These are phyloP conservation scores for Diabrotica virgifera DNA, from an alignment of 1,140 invertebrate species.

Conservation along the genomic window DNA sequence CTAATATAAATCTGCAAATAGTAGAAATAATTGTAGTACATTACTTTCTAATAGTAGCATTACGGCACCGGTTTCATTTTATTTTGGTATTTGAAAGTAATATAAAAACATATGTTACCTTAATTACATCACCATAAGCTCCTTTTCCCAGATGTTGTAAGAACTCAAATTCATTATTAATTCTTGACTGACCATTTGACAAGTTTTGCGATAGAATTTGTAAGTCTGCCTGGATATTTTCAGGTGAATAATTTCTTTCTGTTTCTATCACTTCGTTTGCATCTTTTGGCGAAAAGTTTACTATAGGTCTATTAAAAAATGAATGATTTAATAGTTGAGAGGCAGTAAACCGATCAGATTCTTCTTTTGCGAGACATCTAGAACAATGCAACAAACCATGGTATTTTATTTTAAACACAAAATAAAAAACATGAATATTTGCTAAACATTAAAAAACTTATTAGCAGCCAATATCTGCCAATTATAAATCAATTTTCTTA, in stretches of 20 bases:
- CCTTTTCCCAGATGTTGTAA: constrained; percentile 85
- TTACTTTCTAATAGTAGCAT: too few species aligned
- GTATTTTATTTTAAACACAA: too few species aligned
- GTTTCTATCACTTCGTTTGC: constrained; percentile 37
- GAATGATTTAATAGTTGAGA: constrained; percentile 59
- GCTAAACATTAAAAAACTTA: neutral
- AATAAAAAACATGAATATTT: constrained; percentile 12
- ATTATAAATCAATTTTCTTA: too few species aligned
- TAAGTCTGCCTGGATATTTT: constrained; percentile 30
- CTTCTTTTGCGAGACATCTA: constrained; percentile 64
- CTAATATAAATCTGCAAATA: too few species aligned
- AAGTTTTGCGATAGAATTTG: constrained; percentile 25
- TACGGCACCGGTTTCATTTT: too few species aligned
- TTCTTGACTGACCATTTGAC: constrained; percentile 61
- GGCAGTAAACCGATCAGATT: constrained; percentile 66
- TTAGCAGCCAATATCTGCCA: too few species aligned
- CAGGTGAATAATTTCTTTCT: constrained; percentile 31
- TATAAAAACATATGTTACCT: constrained; percentile 57
- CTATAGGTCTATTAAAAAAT: constrained; percentile 53
- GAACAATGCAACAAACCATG: constrained; percentile 20
- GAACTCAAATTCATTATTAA: constrained; percentile 85
- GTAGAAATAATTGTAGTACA: too few species aligned
- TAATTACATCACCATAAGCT: constrained; percentile 93
- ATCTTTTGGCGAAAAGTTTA: constrained; percentile 39
- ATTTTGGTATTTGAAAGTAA: too few species aligned